phyloP scores from a whole-genome alignment of 2,797 vertebrate species.

The Diceros bicornis region DNA sequence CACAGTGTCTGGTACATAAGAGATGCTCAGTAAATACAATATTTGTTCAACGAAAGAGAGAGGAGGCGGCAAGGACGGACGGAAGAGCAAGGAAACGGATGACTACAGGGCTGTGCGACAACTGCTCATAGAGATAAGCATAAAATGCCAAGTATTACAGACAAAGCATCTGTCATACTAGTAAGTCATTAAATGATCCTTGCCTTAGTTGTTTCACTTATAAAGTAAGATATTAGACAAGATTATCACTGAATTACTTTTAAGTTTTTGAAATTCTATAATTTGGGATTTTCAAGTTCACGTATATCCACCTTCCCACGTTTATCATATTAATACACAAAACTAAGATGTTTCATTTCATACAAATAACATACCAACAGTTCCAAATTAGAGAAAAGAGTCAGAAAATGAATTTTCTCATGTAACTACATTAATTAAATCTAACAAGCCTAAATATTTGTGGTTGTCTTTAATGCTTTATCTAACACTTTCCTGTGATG shows the following conservation, averaged over 20 bases:
- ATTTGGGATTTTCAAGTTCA: slow-evolving; percentile 17
- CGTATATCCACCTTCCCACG: neutral
- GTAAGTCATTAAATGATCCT: neutral
- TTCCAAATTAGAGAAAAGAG: slow-evolving; percentile 9
- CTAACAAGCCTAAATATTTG: neutral
- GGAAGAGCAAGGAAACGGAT: neutral
- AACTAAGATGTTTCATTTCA: neutral
- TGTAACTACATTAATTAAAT: neutral
- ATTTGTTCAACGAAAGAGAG: neutral
- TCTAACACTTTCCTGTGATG: neutral
- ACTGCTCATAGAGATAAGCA: neutral
- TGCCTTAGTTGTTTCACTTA: neutral
- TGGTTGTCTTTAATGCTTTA: neutral
- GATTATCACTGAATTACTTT: neutral
- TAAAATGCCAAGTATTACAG: neutral
- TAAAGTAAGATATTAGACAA: slow-evolving; percentile 20
- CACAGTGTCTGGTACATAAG: neutral
- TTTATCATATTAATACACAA: neutral
- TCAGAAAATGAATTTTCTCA: neutral
- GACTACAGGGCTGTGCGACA: fast-evolving
- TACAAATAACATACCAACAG: neutral
- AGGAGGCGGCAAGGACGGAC: neutral
- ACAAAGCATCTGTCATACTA: neutral
- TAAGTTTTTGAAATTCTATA: slow-evolving; percentile 49
- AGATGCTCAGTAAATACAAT: neutral